phyloP scores from a whole-genome alignment of 2,113 vertebrate genomes.

The Gambusia holbrooki region DNA sequence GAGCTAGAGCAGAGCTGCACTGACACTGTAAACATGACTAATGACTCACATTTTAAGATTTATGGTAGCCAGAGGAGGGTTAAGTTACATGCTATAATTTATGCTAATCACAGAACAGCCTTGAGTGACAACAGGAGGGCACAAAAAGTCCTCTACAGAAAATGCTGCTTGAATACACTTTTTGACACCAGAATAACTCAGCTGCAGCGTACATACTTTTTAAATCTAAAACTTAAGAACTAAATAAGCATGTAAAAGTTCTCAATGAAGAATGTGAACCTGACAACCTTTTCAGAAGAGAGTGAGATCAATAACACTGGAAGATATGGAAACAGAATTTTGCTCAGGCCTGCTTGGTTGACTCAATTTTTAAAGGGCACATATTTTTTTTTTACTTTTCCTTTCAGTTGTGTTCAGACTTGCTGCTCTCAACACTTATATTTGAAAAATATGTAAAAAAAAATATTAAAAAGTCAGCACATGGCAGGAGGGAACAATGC shows the following conservation, averaged over 20 bases:
- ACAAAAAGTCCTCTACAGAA: conserved; percentile 18
- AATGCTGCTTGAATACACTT: conserved; percentile 4
- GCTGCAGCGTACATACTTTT: background rate
- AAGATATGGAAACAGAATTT: background rate
- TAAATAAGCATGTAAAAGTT: background rate
- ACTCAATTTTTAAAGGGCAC: background rate
- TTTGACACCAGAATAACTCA: conserved; percentile 1
- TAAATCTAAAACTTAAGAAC: background rate
- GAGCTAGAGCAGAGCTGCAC: conserved; percentile 27
- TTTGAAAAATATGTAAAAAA: background rate
- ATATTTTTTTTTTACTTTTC: background rate
- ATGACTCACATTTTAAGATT: conserved; percentile 48
- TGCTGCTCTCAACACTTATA: background rate
- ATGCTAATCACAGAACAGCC: conserved; percentile 60
- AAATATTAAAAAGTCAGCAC: no score
- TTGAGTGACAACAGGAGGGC: conserved; percentile 35
- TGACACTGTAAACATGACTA: conserved; percentile 54
- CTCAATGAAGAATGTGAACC: background rate
- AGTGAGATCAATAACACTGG: background rate
- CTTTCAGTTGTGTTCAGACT: background rate
- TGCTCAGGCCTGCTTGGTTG: background rate
- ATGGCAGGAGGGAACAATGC: no score
- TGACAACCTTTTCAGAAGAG: background rate
- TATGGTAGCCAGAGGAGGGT: conserved; percentile 51
- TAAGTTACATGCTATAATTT: conserved; percentile 49